Base-by-base conservation (phyloP, 2,888 invertebrate species). In the Prionchulus punctatus region DNA sequence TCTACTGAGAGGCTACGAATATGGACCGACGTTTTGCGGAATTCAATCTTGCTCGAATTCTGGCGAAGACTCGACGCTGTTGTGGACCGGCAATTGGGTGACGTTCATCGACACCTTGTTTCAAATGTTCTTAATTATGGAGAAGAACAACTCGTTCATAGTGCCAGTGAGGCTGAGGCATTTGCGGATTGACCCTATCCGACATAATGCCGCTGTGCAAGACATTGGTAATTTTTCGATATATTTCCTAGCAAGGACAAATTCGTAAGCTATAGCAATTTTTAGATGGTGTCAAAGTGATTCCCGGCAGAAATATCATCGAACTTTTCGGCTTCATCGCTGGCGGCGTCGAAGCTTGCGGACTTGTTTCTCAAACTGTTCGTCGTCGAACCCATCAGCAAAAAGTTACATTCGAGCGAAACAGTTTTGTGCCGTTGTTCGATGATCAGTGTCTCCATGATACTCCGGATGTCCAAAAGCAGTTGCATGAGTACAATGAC, bases 71-170 rank as follows among this genome's bases (percentile, higher is more conserved):
- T 66, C 55, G 15, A 25, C 23, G 66, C 76, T 94, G 61, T 76
- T 79, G 57, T 92, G 91, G 91, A 79, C 79, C 56, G 81, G 81
- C 61, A 85, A 90, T 73, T 94, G 91, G 91, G 81, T 92, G 56
- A 82, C 88, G 48, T 92, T 83, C 74, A 82, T 92, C 73, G 94
- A 94, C 71, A 88, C 89, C 1, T 86, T 94, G 86, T 78, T 94
- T 50, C 94, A 96, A 75, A 89, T 70, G 1, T 67, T 67, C 50
- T 62, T 76, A 7, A 64, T 75, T 7, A 65, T 70, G 21, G 64
- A 69, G 45, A 64, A 71, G 28, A 63, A 65, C n/a, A 67, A 68
- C 47, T 68, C 72, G 30, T 67, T 76, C 18, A 66, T 72, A 55
- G 67, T 77, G 55, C 77, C 77, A 7, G 75, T 75, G 12, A 66